phyloP scores from a whole-genome alignment of 1,140 invertebrate species.

The Nebria ingens region DNA sequence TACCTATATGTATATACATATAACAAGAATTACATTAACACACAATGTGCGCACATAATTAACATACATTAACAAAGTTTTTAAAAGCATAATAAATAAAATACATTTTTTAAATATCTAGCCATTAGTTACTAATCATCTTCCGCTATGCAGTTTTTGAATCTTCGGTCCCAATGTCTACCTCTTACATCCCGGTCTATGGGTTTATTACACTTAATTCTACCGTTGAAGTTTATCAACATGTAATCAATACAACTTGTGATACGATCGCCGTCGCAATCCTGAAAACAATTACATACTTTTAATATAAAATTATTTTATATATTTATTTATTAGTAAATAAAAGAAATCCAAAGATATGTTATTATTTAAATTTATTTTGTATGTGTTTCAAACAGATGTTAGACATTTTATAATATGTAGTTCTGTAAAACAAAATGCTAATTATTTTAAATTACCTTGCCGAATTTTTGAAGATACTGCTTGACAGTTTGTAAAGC shows the following conservation, averaged over 20 bases:
- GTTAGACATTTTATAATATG: too few species aligned
- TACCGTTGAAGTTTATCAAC: constrained; percentile 49
- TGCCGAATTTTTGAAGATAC: constrained; percentile 48
- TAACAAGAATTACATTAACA: too few species aligned
- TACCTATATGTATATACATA: not conserved
- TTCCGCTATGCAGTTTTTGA: constrained; percentile 15
- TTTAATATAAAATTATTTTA: not conserved
- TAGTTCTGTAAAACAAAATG: too few species aligned
- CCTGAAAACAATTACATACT: constrained; percentile 29
- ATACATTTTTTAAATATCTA: not conserved
- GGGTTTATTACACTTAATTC: constrained; percentile 34
- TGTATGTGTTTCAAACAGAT: not conserved
- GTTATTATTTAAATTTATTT: not conserved
- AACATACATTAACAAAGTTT: too few species aligned
- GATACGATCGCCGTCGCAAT: constrained; percentile 48
- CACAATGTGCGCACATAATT: too few species aligned
- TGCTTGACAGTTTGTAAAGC: constrained; percentile 44
- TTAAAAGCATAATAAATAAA: too few species aligned
- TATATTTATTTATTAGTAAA: not conserved
- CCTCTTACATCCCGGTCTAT: constrained; percentile 25
- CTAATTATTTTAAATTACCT: too few species aligned
- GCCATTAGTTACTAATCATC: not conserved
- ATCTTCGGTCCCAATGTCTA: constrained; percentile 18
- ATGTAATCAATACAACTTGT: constrained; percentile 53
- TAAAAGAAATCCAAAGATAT: constrained; percentile 11